phyloP scores from a whole-genome alignment of 1,140 invertebrate species.

The Dendrolimus punctatus region DNA sequence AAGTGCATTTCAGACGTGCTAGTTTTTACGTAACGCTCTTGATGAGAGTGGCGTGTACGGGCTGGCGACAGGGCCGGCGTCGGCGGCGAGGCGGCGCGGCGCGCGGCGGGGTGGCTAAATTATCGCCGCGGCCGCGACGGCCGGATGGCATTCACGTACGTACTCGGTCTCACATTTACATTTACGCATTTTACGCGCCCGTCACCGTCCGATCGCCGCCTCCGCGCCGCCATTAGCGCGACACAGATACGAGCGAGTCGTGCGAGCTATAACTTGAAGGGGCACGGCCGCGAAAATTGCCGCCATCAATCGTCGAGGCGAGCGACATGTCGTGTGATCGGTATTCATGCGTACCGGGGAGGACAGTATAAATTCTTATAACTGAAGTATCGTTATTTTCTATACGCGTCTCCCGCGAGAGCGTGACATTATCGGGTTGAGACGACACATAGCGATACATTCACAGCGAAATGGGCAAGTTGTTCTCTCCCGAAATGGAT shows the following conservation, averaged over 20 bases:
- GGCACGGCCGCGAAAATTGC: conserved; percentile 27
- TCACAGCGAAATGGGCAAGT: background rate
- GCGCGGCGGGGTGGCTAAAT: conserved; percentile 12
- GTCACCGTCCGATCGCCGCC: conserved; percentile 19
- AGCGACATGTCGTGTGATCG: conserved; percentile 14
- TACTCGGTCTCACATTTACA: conserved; percentile 20
- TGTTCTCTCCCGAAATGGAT: too few relatives aligned
- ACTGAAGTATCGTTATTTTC: conserved; percentile 14
- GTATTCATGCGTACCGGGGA: conserved; percentile 10
- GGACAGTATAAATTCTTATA: conserved; percentile 12
- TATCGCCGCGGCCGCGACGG: conserved; percentile 8
- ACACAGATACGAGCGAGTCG: conserved; percentile 13
- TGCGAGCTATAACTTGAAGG: conserved; percentile 16
- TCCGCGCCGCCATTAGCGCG: conserved; percentile 22
- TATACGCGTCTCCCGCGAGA: conserved; percentile 3
- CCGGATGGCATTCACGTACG: conserved; percentile 12
- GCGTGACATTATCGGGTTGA: background rate
- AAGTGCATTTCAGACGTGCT: conserved; percentile 11
- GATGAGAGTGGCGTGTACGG: conserved; percentile 1
- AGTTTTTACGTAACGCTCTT: conserved; percentile 16
- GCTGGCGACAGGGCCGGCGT: conserved; percentile 1
- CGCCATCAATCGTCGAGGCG: conserved; percentile 26
- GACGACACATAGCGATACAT: too few relatives aligned
- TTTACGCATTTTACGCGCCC: conserved; percentile 28
- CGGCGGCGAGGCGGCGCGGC: background rate